Evolutionary conservation across 2,888 invertebrate genomes (phyloP), one percentile per base, ranked within the genome.

Genomic region (Apamea epomidion): DNA sequence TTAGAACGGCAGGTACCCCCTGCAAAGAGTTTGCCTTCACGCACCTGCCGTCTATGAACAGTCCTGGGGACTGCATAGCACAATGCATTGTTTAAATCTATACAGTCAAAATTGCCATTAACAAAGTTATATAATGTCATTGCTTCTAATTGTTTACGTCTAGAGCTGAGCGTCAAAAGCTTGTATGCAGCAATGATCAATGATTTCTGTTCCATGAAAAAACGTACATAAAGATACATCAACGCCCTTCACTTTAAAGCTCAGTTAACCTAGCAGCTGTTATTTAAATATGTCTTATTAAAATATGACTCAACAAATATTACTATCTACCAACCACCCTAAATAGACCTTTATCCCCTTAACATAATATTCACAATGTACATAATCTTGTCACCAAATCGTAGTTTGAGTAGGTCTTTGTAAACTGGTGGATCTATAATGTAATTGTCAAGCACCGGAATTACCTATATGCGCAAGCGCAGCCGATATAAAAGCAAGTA

Each of bases 381-480:
- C 45, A n/a, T 58, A 51, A 78, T 60, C 48, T 83, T 65, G 51
- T 29, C n/a, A 42, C 18, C 18, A 78, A 82, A 89, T 84, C 77
- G 76, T n/a, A 68, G 32, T 42, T 48, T 37, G 3, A 58, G 76
- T 62, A 14, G 83, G 16, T 81, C 87, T 78, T 82, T 74, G 69
- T 72, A 67, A 70, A 68, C 18, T 88, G 88, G 85, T 80, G 16
- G 64, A 54, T 74, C 65, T 80, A 67, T 74, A 85, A 82, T 84
- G 86, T 76, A 76, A 88, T 86, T 87, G 84, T 88, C 72, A 81
- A 74, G 32, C 74, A 84, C 74, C 74, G 84, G 82, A 84, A 81
- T 85, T 51, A 48, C 7, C 54, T 54, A 65, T 72, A n/a, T n/a
- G n/a, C n/a, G n/a, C n/a, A n/a, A 32, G 32, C 18, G 2, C 69